Evolutionary conservation across 2,888 invertebrate species (phyloP).

Genomic region (Hypercompe scribonia): DNA sequence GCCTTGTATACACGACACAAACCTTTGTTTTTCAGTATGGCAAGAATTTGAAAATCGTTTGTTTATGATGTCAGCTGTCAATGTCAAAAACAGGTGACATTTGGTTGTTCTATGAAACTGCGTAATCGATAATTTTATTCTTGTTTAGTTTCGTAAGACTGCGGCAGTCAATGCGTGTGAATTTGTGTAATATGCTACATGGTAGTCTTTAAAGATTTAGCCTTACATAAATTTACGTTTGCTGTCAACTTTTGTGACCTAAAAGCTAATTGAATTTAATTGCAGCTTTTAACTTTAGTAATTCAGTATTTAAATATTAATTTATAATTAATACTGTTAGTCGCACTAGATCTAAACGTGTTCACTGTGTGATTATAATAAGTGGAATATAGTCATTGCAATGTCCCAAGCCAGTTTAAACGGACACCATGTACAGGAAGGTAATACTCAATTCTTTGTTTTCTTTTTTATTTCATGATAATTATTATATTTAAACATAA

Average conservation of each 20-base stretch:
- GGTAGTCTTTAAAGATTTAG: constrained; percentile 24
- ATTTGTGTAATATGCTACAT: constrained; percentile 1
- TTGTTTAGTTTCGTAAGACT: constrained; percentile 43
- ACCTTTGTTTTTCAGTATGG: neutral
- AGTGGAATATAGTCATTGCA: constrained; percentile 2
- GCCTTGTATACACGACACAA: neutral
- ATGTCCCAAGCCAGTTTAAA: constrained; percentile 61
- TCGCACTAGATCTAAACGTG: constrained; percentile 13
- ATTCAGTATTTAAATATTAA: neutral
- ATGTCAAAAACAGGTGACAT: constrained; percentile 21
- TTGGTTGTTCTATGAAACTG: constrained; percentile 23
- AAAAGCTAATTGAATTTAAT: neutral
- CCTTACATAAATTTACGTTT: constrained; percentile 39
- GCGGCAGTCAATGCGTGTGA: constrained; percentile 33
- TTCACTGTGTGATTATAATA: constrained; percentile 21
- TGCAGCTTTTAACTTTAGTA: too few relatives aligned
- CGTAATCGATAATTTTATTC: constrained; percentile 45
- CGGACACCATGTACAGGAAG: constrained; percentile 65
- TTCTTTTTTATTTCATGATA: neutral
- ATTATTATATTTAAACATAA: neutral
- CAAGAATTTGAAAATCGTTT: neutral
- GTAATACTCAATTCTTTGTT: constrained; percentile 43
- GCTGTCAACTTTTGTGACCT: constrained; percentile 36
- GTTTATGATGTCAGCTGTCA: constrained; percentile 1
- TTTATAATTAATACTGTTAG: neutral